These are phyloP conservation scores for Danio tinwini DNA, from an alignment of 2,797 vertebrate species.

Conservation along the genomic window DNA sequence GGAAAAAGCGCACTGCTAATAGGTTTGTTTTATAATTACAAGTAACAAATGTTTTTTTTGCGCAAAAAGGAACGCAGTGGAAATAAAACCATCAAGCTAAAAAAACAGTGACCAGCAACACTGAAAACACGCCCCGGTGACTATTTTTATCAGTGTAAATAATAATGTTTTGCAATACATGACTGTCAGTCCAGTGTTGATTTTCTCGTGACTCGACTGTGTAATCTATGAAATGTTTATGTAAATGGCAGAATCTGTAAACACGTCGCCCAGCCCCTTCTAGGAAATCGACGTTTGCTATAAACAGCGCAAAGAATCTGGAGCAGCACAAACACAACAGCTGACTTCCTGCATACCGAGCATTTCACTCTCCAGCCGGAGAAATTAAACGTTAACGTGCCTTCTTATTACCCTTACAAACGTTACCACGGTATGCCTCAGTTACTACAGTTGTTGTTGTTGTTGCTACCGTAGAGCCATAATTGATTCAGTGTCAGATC, in stretches of 20 bases:
- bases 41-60: slow-evolving; percentile 2
- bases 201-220: slow-evolving; percentile 4
- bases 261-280: slow-evolving; percentile 44
- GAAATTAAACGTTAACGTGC: neutral
- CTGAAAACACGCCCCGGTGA: slow-evolving; percentile 17
- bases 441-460: neutral
- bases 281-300: slow-evolving; percentile 48
- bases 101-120: slow-evolving; percentile 1
- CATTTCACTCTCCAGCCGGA: neutral
- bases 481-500: neutral
- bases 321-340: slow-evolving; percentile 26
- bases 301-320: slow-evolving; percentile 51
- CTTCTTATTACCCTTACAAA: neutral
- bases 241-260: slow-evolving; percentile 19
- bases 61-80: neutral
- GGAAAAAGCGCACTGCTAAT: neutral
- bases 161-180: neutral
- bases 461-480: neutral
- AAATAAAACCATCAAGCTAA: neutral
- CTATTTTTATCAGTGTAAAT: slow-evolving; percentile 19
- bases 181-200: neutral
- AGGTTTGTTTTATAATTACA: neutral
- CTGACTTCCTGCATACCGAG: slow-evolving; percentile 47
- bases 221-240: neutral
- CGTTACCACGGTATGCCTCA: neutral